These are phyloP conservation scores for Synergus laeviventris DNA, from an alignment of 2,888 invertebrate species.

Conservation along the genomic window DNA sequence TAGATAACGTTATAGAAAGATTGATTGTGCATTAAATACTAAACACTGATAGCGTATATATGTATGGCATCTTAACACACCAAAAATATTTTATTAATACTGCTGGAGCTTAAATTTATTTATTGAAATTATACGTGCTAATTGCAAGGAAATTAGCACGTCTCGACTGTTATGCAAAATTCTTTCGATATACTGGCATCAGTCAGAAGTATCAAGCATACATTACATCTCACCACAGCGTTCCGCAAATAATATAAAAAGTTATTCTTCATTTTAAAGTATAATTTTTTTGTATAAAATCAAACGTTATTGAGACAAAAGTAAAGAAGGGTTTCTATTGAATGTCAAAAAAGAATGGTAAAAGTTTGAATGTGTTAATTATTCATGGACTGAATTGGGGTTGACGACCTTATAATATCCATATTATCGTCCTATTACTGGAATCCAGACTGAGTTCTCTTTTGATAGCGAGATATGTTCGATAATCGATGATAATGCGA, in stretches of 20 bases:
- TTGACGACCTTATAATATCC: not conserved
- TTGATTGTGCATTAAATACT: too few species aligned
- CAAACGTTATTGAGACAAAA: too few species aligned
- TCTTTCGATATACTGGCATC: not conserved
- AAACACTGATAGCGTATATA: too few species aligned
- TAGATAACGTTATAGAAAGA: not conserved
- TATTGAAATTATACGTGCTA: too few species aligned
- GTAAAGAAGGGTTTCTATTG: not conserved
- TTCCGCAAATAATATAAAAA: not conserved
- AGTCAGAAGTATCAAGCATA: conserved; percentile 5
- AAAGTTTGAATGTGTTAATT: not conserved
- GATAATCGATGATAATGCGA: conserved; percentile 74
- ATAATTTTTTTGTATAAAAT: too few species aligned
- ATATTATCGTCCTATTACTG: conserved; percentile 25
- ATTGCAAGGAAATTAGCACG: not conserved
- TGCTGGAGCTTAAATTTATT: not conserved
- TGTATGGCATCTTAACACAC: too few species aligned
- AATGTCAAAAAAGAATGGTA: too few species aligned
- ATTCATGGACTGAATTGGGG: not conserved
- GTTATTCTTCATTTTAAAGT: not conserved
- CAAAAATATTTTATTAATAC: not conserved
- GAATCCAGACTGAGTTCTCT: conserved; percentile 22
- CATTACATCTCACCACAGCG: not conserved
- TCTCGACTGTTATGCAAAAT: conserved; percentile 7
- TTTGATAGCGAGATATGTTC: conserved; percentile 61